Base-by-base conservation (phyloP, 2,888 invertebrate species). In the Tetramorium bicarinatum region DNA sequence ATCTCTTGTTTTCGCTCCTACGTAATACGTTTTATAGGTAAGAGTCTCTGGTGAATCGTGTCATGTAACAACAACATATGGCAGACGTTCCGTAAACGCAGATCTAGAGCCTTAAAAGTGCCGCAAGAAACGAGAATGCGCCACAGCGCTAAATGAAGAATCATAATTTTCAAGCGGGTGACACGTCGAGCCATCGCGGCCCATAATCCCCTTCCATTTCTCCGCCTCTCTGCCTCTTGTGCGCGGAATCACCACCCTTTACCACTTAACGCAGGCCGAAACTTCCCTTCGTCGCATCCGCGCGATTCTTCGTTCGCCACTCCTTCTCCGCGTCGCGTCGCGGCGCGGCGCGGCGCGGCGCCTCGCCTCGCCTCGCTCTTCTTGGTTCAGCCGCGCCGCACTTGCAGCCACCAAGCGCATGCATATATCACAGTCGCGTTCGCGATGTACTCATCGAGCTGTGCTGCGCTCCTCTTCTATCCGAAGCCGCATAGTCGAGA, bases 151-250 rank as follows among this genome's bases (percentile, higher is more conserved):
- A 93, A 93, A 94, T 92, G 93, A 93, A 92, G 88, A 93, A 92
- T 92, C 93, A 92, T 94, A 93, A 94, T 94, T 94, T 91, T 92
- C 91, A 91, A 91, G 85, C 85, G 85, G 88, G 85, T 89, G 91
- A 92, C 91, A 85, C 88, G 93, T 91, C 91, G 91, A 89, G 89
- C 87, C 89, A 83, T 87, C 90, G 86, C 89, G 88, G 91, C 90
- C 91, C 88, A 90, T 91, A 92, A 92, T 92, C 90, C 87, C 84
- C 81, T 72, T 62, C 82, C 76, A 74, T 69, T 71, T 62, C 85
- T 79, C 85, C 82, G 54, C 66, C 44, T 62, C 71, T 69, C 59
- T 49, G 7, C 61, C 34, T 59, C 76, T 18, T 18, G 25, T 44
- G 54, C 38, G 3, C 47, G 18, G 15, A 69, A 18, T 34, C 80